A percentile compares a stretch with the other conserved stretches of the same genome.
These are phyloP conservation scores for Nomada goodeniana DNA, from an alignment of 2,888 invertebrate genomes.

Conservation along the genomic window DNA sequence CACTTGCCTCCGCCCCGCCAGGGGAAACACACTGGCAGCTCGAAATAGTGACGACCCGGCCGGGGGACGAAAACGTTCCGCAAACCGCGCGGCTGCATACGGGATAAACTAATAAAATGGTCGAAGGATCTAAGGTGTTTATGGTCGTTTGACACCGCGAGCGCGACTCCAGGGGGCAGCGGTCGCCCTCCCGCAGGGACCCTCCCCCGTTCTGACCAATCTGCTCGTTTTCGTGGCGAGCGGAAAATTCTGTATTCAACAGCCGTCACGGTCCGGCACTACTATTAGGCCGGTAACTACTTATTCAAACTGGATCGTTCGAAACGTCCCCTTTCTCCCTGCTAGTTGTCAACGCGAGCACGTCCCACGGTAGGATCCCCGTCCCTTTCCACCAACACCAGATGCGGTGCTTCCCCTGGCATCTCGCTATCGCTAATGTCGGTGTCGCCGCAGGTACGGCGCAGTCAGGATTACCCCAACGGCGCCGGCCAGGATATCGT, in stretches of 20 bases:
- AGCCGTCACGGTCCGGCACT: constrained; percentile 78
- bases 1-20: no score
- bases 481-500: constrained; percentile 35
- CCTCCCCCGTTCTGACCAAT: constrained; percentile 42
- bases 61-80: constrained; percentile 49
- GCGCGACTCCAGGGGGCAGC: constrained; percentile 39
- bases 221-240: constrained; percentile 50
- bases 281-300: constrained; percentile 82
- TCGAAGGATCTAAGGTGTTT: constrained; percentile 67
- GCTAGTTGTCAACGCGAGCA: constrained; percentile 79
- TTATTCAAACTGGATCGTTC: constrained; percentile 82
- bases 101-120: constrained; percentile 22
- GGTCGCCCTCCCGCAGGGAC: constrained; percentile 16
- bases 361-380: constrained; percentile 70
- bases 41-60: constrained; percentile 51
- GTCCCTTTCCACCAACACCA: constrained; percentile 47
- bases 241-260: constrained; percentile 79
- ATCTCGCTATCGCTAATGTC: constrained; percentile 40
- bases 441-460: constrained; percentile 34
- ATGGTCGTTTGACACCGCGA: constrained; percentile 69
- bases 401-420: constrained; percentile 49
- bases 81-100: constrained; percentile 41
- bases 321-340: constrained; percentile 69
- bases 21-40: constrained; percentile 10
- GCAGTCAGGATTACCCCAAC: constrained; percentile 31